Conservation (phyloP, 2,888 invertebrate genomes). For the Cataglyphis altisquamis region DNA sequence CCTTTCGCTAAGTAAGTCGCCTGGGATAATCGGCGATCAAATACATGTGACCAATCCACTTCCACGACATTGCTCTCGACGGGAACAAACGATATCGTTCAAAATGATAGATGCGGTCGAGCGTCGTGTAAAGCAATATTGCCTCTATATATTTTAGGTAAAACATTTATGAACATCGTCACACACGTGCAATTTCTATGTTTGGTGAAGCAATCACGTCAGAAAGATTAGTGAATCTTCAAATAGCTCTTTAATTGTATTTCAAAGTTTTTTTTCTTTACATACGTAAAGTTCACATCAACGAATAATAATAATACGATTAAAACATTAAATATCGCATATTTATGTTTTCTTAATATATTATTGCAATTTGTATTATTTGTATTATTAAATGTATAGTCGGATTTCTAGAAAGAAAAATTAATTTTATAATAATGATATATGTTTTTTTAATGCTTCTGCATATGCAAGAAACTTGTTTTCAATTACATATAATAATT, state of each 20-base stretch:
- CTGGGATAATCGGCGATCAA: constrained; percentile 54
- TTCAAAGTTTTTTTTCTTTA: neutral
- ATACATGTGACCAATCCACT: constrained; percentile 53
- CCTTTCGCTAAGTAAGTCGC: constrained; percentile 39
- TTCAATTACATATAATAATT: neutral
- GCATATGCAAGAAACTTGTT: neutral
- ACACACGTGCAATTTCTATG: constrained; percentile 1
- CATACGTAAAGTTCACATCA: neutral
- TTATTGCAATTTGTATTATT: neutral
- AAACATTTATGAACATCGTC: constrained; percentile 47
- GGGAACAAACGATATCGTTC: constrained; percentile 50
- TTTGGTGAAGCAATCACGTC: constrained; percentile 30
- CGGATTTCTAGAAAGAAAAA: neutral
- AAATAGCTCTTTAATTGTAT: neutral
- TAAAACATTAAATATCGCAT: neutral
- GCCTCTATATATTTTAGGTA: constrained; percentile 48
- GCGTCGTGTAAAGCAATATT: constrained; percentile 23
- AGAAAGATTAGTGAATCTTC: constrained; percentile 11
- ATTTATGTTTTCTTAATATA: neutral
- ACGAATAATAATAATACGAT: neutral
- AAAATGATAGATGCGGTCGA: constrained; percentile 49
- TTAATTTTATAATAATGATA: neutral
- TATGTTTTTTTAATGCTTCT: neutral
- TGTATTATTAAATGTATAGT: constrained; percentile 16
- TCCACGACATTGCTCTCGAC: constrained; percentile 49